phyloP scores from a whole-genome alignment of 1,140 invertebrate species.

The Euwallacea fornicatus region DNA sequence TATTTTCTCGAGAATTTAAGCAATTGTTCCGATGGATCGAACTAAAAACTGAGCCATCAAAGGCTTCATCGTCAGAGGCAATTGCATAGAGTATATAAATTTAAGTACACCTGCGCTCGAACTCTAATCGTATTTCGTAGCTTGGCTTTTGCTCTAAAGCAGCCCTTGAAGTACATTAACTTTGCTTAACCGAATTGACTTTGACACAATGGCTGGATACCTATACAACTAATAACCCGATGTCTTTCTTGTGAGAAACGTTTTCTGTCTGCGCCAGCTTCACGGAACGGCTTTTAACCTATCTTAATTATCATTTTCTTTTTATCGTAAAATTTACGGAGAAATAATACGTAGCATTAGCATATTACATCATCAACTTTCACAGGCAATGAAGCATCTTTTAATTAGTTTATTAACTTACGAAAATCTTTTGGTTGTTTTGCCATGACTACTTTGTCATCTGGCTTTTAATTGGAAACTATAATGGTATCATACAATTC shows the following conservation, averaged over 20 bases:
- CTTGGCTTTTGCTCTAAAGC: slow-evolving; percentile 25
- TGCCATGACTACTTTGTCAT: too few relatives aligned
- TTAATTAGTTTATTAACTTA: slow-evolving; percentile 5
- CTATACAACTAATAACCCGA: slow-evolving; percentile 25
- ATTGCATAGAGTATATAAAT: slow-evolving; percentile 17
- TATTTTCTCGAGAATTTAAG: too few relatives aligned
- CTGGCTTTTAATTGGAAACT: too few relatives aligned
- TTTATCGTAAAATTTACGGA: slow-evolving; percentile 9
- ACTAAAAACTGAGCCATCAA: too few relatives aligned
- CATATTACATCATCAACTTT: slow-evolving; percentile 9
- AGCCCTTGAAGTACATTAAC: slow-evolving; percentile 18
- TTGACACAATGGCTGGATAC: slow-evolving; percentile 28
- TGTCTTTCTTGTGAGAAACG: slow-evolving; percentile 19
- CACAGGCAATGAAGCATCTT: slow-evolving; percentile 1
- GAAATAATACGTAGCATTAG: slow-evolving; percentile 9
- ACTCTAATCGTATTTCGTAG: slow-evolving; percentile 28
- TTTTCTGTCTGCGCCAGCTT: slow-evolving; percentile 7
- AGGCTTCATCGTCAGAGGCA: neutral
- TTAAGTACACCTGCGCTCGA: slow-evolving; percentile 17
- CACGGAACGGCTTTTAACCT: slow-evolving; percentile 19
- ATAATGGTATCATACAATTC: too few relatives aligned
- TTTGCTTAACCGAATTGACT: slow-evolving; percentile 19
- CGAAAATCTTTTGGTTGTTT: too few relatives aligned
- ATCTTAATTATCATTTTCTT: slow-evolving; percentile 23
- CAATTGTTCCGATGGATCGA: too few relatives aligned